A percentile compares a stretch with the other conserved stretches of the same genome.
phyloP scores from a whole-genome alignment of 2,888 invertebrate species.

The Sarcophaga variegata region DNA sequence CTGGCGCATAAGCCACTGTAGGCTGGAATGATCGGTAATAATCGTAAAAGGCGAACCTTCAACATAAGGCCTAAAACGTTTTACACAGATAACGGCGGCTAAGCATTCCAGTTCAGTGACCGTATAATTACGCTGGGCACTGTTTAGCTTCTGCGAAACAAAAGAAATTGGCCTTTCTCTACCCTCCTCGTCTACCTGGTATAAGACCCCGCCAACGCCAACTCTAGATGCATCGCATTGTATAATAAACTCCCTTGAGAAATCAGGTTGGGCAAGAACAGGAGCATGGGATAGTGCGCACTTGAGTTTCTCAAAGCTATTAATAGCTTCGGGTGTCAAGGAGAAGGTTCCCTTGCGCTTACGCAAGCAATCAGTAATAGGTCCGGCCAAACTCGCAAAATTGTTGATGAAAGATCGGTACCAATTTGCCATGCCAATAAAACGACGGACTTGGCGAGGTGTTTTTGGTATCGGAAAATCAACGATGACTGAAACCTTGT shows the following conservation, averaged over 20 bases:
- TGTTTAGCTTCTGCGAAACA: not conserved
- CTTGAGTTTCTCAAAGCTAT: slow-evolving; percentile 10
- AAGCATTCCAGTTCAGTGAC: not conserved
- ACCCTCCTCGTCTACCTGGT: not conserved
- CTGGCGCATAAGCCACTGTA: not conserved
- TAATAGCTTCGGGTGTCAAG: not conserved
- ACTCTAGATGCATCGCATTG: slow-evolving; percentile 4
- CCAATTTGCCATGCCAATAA: slow-evolving; percentile 52
- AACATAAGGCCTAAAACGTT: slow-evolving; percentile 1
- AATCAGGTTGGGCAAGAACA: not conserved
- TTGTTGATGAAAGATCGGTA: slow-evolving; percentile 47
- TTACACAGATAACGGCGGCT: too few species aligned
- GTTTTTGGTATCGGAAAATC: slow-evolving; percentile 37
- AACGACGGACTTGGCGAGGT: slow-evolving; percentile 28
- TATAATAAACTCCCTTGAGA: not conserved
- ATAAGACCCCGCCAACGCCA: too few species aligned
- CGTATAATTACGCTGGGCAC: not conserved
- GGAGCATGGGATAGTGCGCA: not conserved
- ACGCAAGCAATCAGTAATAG: slow-evolving; percentile 1
- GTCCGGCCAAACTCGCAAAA: slow-evolving; percentile 15
- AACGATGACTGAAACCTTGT: slow-evolving; percentile 29
- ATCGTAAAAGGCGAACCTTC: not conserved
- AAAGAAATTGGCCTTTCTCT: not conserved
- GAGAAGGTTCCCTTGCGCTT: not conserved
- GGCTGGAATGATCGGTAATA: not conserved